phyloP scores from a whole-genome alignment of 1,140 invertebrate genomes.

The Bombus picipes region DNA sequence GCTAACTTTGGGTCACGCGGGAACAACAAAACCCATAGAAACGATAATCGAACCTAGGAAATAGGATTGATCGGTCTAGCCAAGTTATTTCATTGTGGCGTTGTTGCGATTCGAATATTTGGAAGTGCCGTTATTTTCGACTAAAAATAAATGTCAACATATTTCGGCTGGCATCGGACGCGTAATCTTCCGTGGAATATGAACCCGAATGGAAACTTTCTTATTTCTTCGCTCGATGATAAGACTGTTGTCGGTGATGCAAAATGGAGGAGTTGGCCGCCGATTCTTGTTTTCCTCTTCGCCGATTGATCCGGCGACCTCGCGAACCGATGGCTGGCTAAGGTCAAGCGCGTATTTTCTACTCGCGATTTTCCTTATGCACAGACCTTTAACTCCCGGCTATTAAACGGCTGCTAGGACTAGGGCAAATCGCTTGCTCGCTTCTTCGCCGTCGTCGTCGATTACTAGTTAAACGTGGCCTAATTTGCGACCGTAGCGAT shows the following conservation, averaged over 20 bases:
- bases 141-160: too few relatives aligned
- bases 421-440: background rate
- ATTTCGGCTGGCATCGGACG: background rate
- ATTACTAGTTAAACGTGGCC: background rate
- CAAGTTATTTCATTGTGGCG: too few relatives aligned
- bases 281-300: conserved; percentile 53
- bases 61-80: too few relatives aligned
- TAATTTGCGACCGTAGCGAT: background rate
- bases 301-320: conserved; percentile 60
- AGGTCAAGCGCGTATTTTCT: conserved; percentile 62
- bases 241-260: conserved; percentile 18
- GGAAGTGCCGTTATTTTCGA: background rate
- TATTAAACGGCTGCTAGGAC: background rate
- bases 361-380: conserved; percentile 17
- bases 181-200: background rate
- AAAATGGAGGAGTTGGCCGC: conserved; percentile 2
- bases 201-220: conserved; percentile 35
- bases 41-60: too few relatives aligned
- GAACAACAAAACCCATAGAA: too few relatives aligned
- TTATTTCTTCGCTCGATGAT: conserved; percentile 1
- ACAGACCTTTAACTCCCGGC: background rate
- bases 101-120: too few relatives aligned
- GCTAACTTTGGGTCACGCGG: background rate
- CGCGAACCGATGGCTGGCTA: conserved; percentile 42
- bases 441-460: background rate